Percentiles rank a stretch among this genome's conserved stretches.
Conservation (phyloP, 2,113 vertebrate species). For the Semnornis frantzii region DNA sequence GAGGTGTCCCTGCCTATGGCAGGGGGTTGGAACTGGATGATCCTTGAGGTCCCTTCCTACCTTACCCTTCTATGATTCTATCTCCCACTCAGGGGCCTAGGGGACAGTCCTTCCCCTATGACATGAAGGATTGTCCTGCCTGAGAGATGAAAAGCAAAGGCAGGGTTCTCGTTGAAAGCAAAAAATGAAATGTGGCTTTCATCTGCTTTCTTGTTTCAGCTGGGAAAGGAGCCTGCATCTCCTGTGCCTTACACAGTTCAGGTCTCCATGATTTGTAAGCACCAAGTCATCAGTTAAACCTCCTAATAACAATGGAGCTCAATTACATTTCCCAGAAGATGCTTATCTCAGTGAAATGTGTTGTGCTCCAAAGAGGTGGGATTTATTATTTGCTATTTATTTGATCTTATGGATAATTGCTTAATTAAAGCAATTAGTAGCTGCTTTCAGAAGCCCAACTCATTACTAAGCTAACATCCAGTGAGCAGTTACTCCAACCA, state of each 20-base stretch:
- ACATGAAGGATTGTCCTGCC: neutral
- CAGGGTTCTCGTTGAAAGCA: neutral
- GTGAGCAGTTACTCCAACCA: neutral
- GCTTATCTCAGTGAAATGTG: slow-evolving; percentile 18
- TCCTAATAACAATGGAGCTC: slow-evolving; percentile 4
- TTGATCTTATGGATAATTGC: slow-evolving; percentile 51
- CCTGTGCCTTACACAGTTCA: neutral
- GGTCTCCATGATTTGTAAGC: neutral
- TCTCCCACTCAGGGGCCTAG: neutral
- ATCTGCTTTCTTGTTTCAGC: neutral
- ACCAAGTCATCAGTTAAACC: neutral
- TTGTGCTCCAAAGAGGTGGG: neutral
- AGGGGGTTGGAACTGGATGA: too few species aligned
- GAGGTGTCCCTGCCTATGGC: too few species aligned
- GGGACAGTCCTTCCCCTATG: neutral
- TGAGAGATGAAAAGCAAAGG: neutral
- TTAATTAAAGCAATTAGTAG: slow-evolving; percentile 67
- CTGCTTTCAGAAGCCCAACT: slow-evolving; percentile 27
- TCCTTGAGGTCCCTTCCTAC: too few species aligned
- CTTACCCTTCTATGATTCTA: too few species aligned
- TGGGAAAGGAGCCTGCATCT: neutral
- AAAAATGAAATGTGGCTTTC: neutral
- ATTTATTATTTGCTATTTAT: slow-evolving; percentile 65
- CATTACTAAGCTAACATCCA: neutral
- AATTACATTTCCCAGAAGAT: slow-evolving; percentile 19